Percentiles rank a stretch among this genome's conserved stretches.
These are phyloP conservation scores for Burhinus bistriatus DNA, from an alignment of 2,113 vertebrate species.

Conservation along the genomic window DNA sequence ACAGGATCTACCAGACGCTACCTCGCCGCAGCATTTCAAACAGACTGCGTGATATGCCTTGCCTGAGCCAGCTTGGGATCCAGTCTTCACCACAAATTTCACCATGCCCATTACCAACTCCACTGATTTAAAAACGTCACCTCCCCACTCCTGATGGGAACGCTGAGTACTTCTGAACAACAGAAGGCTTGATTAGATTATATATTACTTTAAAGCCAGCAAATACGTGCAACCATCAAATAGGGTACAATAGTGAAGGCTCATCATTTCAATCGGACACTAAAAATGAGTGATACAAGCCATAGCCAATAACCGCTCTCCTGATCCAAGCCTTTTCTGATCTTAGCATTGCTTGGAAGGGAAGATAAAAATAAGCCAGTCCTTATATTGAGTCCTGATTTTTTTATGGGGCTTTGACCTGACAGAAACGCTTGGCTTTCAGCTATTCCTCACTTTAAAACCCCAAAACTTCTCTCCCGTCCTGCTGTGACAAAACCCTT, in stretches of 20 bases:
- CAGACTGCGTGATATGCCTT: background rate
- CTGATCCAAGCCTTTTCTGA: background rate
- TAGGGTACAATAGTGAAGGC: background rate
- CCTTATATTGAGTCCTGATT: background rate
- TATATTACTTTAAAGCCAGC: background rate
- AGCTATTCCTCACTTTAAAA: background rate
- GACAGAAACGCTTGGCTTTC: background rate
- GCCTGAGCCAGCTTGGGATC: background rate
- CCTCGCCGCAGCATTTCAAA: background rate
- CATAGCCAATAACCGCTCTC: background rate
- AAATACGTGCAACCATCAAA: background rate
- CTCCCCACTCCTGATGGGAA: background rate
- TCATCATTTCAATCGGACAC: background rate
- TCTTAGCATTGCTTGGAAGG: background rate
- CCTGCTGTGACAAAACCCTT: background rate
- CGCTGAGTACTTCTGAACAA: background rate
- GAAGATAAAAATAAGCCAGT: background rate
- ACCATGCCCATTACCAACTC: background rate
- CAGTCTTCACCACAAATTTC: background rate
- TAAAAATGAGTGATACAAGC: background rate
- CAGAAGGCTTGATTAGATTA: background rate
- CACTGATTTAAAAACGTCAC: background rate
- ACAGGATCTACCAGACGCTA: background rate
- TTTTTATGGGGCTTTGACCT: background rate
- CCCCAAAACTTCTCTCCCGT: background rate